Conservation (phyloP, 2,113 vertebrate genomes). For the Hippocampus abdominalis region DNA sequence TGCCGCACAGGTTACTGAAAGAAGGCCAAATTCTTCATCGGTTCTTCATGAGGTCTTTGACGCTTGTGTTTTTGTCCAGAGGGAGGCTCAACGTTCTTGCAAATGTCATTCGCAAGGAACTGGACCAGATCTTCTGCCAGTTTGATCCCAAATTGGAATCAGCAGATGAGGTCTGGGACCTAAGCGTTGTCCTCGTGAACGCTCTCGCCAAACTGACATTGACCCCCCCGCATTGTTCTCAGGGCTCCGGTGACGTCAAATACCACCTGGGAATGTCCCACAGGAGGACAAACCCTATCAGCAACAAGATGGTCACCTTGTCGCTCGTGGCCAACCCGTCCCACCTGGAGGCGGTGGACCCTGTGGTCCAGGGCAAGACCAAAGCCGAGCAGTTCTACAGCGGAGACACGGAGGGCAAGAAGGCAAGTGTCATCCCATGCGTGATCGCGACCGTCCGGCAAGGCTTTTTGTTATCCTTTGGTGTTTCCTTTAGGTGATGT, state of each 20-base stretch:
- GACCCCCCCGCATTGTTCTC: neutral
- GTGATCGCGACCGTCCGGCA: conserved; percentile 54
- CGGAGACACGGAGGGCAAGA: conserved; percentile 86
- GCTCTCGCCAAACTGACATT: too few species aligned
- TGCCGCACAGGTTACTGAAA: conserved; percentile 90
- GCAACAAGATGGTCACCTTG: conserved; percentile 83
- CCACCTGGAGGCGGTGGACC: conserved; percentile 91
- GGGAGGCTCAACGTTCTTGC: conserved; percentile 94
- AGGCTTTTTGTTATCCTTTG: too few species aligned
- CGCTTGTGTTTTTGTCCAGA: conserved; percentile 54
- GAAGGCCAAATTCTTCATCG: too few species aligned
- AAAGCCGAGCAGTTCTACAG: conserved; percentile 98
- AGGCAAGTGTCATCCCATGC: too few species aligned
- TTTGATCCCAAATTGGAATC: conserved; percentile 97
- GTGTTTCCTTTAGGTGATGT: conserved; percentile 83
- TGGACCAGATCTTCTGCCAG: conserved; percentile 99
- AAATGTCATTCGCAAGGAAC: conserved; percentile 94
- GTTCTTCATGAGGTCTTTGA: too few species aligned
- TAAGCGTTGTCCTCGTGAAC: neutral
- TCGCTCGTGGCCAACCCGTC: conserved; percentile 96
- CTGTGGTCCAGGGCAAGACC: conserved; percentile 95
- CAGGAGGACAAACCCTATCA: conserved; percentile 89
- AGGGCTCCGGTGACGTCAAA: conserved; percentile 97
- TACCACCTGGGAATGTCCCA: conserved; percentile 99
- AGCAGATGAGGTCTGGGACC: conserved; percentile 83